Evolutionary conservation across 1,140 invertebrate species (phyloP).

Genomic region (Drosophila mojavensis): DNA sequence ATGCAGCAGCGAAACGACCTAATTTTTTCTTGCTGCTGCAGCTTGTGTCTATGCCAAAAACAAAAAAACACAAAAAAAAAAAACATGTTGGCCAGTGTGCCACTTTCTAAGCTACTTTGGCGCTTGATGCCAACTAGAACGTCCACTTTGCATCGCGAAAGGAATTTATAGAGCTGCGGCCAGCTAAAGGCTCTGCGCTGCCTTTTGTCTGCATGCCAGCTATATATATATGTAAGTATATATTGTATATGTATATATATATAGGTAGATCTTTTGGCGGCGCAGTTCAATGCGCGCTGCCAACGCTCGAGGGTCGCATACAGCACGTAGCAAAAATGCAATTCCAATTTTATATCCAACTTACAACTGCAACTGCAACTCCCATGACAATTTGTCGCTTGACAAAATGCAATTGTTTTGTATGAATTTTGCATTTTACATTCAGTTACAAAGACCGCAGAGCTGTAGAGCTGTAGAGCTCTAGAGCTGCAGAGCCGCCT

Average conservation of each 20-base stretch:
- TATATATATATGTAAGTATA: slow-evolving; percentile 8
- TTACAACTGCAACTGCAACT: slow-evolving; percentile 44
- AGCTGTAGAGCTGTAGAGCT: too few relatives aligned
- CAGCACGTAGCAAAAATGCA: slow-evolving; percentile 26
- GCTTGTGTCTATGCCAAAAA: slow-evolving; percentile 36
- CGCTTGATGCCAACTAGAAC: slow-evolving; percentile 62
- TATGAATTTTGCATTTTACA: slow-evolving; percentile 65
- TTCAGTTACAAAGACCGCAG: slow-evolving; percentile 9
- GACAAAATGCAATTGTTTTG: slow-evolving; percentile 77
- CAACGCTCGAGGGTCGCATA: slow-evolving; percentile 70
- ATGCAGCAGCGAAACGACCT: slow-evolving; percentile 61
- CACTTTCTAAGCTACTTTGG: slow-evolving; percentile 59
- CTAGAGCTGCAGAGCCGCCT: background rate
- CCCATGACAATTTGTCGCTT: slow-evolving; percentile 81
- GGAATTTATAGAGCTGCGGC: slow-evolving; percentile 59
- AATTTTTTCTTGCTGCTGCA: slow-evolving; percentile 35
- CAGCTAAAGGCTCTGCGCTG: slow-evolving; percentile 8
- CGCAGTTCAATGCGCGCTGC: slow-evolving; percentile 68
- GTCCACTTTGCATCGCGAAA: slow-evolving; percentile 69
- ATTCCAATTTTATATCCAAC: slow-evolving; percentile 20
- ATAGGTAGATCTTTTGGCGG: slow-evolving; percentile 33
- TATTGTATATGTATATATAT: too few relatives aligned
- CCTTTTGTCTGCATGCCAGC: slow-evolving; percentile 22
- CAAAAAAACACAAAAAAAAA: slow-evolving; percentile 23
- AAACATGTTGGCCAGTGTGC: slow-evolving; percentile 70